Evolutionary conservation across 2,797 vertebrate genomes (phyloP), one percentile per base, ranked within the genome.

Genomic region (Anolis apletophallus): DNA sequence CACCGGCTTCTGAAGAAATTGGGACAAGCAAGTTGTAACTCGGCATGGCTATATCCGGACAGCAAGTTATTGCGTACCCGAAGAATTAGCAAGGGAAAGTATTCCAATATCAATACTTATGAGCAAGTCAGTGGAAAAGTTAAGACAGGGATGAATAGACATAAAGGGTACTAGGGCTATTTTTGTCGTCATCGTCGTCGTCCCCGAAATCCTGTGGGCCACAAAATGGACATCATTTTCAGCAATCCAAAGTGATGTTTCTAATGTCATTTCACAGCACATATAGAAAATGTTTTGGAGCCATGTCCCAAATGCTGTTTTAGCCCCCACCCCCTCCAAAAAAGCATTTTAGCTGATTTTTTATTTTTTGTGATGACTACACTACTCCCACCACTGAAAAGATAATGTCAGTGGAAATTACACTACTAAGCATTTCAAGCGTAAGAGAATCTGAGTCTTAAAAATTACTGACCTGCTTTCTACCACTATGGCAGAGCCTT

Each of bases 391-490:
- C 61, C 26, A 29, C 5, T 29, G 61, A 29, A 26, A 64, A 29
- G 61, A 54, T 1, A n/a, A 34, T 77, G 17, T 52, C 52, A 61
- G 64, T 71, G 21, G 17, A 72, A 79, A 80, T 36, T 26, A 46
- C 71, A 80, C 50, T 26, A 26, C 2, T 0, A 14, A 16, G 4
- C 9, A 61, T 77, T 82, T 83, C 8, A 2, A 57, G 1, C 1
- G 1, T 7, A 17, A 73, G 2, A 21, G 3, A 32, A 64, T 50
- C 34, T 78, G n/a, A 59, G 40, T 21, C 17, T 40, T 46, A 82
- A 72, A 26, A 19, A 21, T n/a, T 52, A 81, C 86, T 87, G 84
- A 93, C 92, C 82, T 88, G 79, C 29, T 69, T 89, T 3, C 59
- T 12, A 32, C 85, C n/a, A 11, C 34, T 88, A 50, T 67, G 77